Evolutionary conservation across 2,888 invertebrate species (phyloP), one percentile per base, ranked within the genome.

Genomic region (Apodemia duryi): DNA sequence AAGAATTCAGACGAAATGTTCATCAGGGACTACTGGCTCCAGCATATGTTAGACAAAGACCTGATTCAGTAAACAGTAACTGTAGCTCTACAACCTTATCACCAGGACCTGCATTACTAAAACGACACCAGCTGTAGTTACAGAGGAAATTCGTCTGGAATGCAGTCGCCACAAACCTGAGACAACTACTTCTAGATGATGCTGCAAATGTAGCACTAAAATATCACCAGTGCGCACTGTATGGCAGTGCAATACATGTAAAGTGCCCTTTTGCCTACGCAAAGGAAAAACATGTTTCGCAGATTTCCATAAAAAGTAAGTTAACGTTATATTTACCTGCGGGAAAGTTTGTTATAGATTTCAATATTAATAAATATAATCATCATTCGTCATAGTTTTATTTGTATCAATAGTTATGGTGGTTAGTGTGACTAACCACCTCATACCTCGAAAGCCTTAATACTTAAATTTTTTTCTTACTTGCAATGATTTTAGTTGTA

Each of bases 171-270:
- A 63, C 41, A 57, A 63, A 28, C 43, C 63, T 28, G 54, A 28
- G 1, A 63, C 57, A 63, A 21, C 21, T 1, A 41, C 63, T 57
- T 54, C 52, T 32, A 32, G 32, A 32, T 3, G 32, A 32, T 2
- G 32, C 32, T 32, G 2, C 2, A 67, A 66, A 61, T 70, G 71
- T 63, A 72, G 72, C 68, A 71, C 71, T 52, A 71, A 71, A 66
- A 49, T 61, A 64, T 49, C 13, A 63, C 68, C 70, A 67, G 72
- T 68, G 11, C 68, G 68, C 43, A 70, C 69, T 63, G 21, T 70
- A 63, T 60, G 67, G 67, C 63, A 66, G 63, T 69, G 71, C 54
- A 69, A 52, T 49, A 71, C 60, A 57, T 65, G 70, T 64, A 68
- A 70, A 63, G 69, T 71, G 9, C 65, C 68, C 3, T 64, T 70